phyloP scores from a whole-genome alignment of 2,113 vertebrate species.

The Pseudopipra pipra region DNA sequence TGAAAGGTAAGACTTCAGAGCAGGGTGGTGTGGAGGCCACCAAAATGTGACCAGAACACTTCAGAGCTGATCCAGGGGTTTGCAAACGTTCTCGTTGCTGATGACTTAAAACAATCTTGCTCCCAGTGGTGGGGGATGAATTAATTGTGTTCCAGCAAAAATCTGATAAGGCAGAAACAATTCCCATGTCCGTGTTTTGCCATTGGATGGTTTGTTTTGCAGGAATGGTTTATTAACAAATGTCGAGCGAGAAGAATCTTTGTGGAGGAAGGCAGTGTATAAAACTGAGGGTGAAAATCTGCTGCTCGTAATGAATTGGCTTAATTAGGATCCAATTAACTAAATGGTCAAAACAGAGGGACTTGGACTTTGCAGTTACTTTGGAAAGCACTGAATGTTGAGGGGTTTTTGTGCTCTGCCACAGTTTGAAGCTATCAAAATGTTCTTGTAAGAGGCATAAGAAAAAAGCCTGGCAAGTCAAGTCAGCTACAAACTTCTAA shows the following conservation, averaged over 20 bases:
- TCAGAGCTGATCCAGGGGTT: background rate
- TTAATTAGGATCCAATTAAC: background rate
- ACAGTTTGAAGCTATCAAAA: background rate
- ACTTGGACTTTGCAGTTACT: background rate
- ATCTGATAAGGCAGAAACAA: background rate
- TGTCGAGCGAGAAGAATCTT: background rate
- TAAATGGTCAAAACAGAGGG: background rate
- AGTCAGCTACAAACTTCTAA: background rate
- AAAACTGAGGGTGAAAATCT: background rate
- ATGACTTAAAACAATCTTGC: background rate
- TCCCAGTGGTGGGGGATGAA: background rate
- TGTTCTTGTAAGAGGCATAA: accelerated
- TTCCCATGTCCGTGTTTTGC: background rate
- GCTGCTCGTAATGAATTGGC: background rate
- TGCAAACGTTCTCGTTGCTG: background rate
- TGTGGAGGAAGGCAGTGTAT: background rate
- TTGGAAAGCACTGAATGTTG: background rate
- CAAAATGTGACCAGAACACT: background rate
- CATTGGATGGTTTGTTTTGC: background rate
- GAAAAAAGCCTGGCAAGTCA: background rate
- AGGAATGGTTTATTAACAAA: background rate
- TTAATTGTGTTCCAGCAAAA: background rate
- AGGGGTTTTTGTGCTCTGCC: background rate
- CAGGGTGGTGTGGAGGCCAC: background rate
- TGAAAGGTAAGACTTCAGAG: background rate